Evolutionary conservation across 2,797 vertebrate species (phyloP).

Genomic region (Gymnoscopelus braueri): DNA sequence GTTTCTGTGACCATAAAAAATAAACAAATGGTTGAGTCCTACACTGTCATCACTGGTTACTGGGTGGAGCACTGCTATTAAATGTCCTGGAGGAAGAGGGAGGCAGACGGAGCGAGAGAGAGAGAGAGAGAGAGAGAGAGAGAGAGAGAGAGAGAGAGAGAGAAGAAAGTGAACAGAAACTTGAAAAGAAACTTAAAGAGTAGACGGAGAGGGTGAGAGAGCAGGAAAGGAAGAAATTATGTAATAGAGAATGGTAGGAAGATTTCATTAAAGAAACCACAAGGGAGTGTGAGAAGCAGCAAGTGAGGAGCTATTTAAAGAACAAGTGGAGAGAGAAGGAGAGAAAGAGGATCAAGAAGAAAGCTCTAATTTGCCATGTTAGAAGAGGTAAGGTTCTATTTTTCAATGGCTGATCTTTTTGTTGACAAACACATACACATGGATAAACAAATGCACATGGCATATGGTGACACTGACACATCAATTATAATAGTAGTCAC

Average conservation of each 20-base stretch:
- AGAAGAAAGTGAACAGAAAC: constrained; percentile 21
- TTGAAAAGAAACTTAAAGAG: constrained; percentile 64
- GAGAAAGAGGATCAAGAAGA: constrained; percentile 2
- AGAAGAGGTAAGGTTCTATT: constrained; percentile 54
- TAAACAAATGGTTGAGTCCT: constrained; percentile 59
- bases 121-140: constrained; percentile 43
- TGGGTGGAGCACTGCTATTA: constrained; percentile 80
- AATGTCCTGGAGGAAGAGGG: constrained; percentile 64
- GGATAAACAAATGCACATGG: too few species aligned
- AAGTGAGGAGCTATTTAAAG: constrained; percentile 55
- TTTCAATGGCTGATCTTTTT: constrained; percentile 15
- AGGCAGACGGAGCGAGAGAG: constrained; percentile 54
- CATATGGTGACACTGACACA: too few species aligned
- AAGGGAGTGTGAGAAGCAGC: constrained; percentile 30
- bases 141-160: constrained; percentile 44
- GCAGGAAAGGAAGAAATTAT: constrained; percentile 17
- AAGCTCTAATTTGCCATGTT: constrained; percentile 42
- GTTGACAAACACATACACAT: neutral
- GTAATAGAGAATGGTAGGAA: constrained; percentile 41
- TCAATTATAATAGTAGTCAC: too few species aligned
- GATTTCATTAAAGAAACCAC: constrained; percentile 65
- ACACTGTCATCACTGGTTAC: constrained; percentile 76
- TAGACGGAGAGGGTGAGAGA: constrained; percentile 27
- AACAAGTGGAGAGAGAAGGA: neutral
- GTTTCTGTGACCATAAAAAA: constrained; percentile 42